These are phyloP conservation scores for Chelonoidis abingdonii DNA, from an alignment of 2,113 vertebrate species.

Conservation along the genomic window DNA sequence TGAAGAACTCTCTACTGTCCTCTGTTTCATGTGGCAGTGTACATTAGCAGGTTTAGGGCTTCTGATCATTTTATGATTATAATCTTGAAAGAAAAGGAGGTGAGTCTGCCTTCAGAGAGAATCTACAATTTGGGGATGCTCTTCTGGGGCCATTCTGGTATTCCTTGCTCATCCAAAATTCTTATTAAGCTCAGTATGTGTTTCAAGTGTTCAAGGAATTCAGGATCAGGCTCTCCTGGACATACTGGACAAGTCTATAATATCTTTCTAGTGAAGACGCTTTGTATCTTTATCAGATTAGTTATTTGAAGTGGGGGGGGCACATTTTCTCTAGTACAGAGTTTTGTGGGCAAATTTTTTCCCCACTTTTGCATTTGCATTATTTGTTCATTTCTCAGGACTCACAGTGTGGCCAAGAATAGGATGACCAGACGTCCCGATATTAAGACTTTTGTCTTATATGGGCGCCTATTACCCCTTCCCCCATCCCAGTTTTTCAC, in stretches of 20 bases:
- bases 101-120: background rate
- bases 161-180: background rate
- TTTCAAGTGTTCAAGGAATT: background rate
- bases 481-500: too few relatives aligned
- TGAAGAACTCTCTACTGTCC: background rate
- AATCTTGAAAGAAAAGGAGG: background rate
- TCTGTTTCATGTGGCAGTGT: background rate
- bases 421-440: too few relatives aligned
- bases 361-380: background rate
- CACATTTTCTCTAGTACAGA: background rate
- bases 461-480: too few relatives aligned
- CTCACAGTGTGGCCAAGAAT: background rate
- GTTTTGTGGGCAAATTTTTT: background rate
- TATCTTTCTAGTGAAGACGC: background rate
- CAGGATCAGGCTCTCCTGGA: background rate
- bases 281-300: background rate
- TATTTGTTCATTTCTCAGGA: background rate
- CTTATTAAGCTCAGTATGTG: background rate
- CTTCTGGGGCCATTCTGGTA: background rate
- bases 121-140: background rate
- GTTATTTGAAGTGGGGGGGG: background rate
- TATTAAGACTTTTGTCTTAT: too few relatives aligned
- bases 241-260: background rate
- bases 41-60: slow-evolving; percentile 9
- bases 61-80: background rate